Base-by-base conservation (phyloP, 2,888 invertebrate genomes). In the Drosophila siamana region DNA sequence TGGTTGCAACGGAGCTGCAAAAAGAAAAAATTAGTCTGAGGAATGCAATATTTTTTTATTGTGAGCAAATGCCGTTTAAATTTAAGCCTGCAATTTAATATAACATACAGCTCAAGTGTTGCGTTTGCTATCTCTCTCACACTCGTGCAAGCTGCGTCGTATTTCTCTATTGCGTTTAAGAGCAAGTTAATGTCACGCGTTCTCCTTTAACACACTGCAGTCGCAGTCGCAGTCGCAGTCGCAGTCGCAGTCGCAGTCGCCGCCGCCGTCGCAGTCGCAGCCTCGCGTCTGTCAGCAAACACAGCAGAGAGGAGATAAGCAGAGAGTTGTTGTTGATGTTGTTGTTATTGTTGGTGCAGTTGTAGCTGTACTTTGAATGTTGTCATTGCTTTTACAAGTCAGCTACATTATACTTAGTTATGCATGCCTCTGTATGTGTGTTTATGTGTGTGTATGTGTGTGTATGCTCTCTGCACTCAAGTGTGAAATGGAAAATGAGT, bases 401-500 rank as follows among this genome's bases (percentile, higher is more conserved):
- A 38, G 55, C 56, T 54, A 50, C 52, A 61, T 41, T 50, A 41
- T 50, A 57, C 60, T 54, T 54, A 43, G 40, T 48, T 57, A 41
- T 50, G 47, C 69, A 62, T 36, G 36, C 41, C 7, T 63, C n/a
- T 36, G 38, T 9, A 22, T 30, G 30, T 24, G 3, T 9, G 7
- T 11, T 13, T 38, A 13, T 33, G 4, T 9, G 4, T 55, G 15
- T 7, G 11, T 55, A 19, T 16, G 36, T 46, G 11, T 51, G 19
- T 46, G 13, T 51, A 7, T 61, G 48, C 15, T 9, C 24, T 63
- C 62, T 47, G 63, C 76, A 70, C 54, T 68, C 52, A 51, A 69
- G 85, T 84, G 82, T 85, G 72, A 77, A 79, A 69, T 75, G 61
- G 69, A 86, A 85, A 82, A 85, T 75, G 73, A 70, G 76, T 70